Conservation (phyloP, 2,888 invertebrate species). For the Ceratothoa steindachneri region DNA sequence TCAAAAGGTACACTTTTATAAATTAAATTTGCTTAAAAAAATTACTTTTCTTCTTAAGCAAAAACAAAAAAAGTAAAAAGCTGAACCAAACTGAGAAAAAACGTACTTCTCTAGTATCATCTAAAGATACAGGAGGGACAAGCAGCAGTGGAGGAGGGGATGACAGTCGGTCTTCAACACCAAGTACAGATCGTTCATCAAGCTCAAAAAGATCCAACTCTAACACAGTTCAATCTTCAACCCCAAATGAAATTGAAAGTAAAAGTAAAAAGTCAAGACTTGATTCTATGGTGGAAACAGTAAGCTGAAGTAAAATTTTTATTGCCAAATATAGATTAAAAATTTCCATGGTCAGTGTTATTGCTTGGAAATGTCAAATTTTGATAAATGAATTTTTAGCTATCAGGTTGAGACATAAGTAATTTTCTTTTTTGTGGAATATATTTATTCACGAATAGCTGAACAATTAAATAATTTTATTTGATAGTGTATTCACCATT, state of each 20-base stretch:
- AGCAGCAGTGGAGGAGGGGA: constrained; percentile 35
- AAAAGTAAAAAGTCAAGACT: constrained; percentile 29
- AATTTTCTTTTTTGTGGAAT: too few species aligned
- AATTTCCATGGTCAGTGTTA: too few species aligned
- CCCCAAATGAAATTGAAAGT: constrained; percentile 19
- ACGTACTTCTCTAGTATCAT: neutral
- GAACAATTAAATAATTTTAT: too few species aligned
- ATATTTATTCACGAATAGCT: too few species aligned
- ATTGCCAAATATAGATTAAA: neutral
- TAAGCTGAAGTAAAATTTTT: too few species aligned
- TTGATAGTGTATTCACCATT: too few species aligned
- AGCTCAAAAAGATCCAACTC: neutral
- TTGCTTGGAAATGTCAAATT: too few species aligned
- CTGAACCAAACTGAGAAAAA: neutral
- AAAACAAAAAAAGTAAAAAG: neutral
- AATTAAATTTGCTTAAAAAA: too few species aligned
- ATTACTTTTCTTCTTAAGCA: neutral
- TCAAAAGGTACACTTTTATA: too few species aligned
- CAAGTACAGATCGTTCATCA: constrained; percentile 38
- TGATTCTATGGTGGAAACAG: constrained; percentile 44
- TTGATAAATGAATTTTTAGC: too few species aligned
- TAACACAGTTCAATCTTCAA: neutral
- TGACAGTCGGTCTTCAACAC: constrained; percentile 43
- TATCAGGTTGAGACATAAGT: too few species aligned
- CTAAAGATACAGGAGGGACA: neutral